Percentiles rank a stretch among this genome's conserved stretches.
phyloP scores from a whole-genome alignment of 2,797 vertebrate species.

The Lepidocolaptes lacrymiger region DNA sequence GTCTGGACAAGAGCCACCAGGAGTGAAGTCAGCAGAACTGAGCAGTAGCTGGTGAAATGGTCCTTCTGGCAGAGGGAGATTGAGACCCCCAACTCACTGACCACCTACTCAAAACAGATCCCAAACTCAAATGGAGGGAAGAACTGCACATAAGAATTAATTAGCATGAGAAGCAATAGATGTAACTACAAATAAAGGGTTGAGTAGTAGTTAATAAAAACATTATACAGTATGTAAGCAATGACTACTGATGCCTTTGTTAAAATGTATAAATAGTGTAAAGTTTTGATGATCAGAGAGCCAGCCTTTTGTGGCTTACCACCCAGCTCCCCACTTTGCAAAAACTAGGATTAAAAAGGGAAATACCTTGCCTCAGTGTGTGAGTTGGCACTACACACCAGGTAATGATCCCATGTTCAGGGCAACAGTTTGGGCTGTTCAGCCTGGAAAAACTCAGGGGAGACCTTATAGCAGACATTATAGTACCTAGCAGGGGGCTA shows the following conservation, averaged over 20 bases:
- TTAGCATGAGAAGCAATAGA: not conserved
- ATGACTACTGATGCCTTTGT: not conserved
- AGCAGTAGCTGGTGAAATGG: not conserved
- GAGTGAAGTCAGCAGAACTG: not conserved
- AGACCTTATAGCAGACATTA: not conserved
- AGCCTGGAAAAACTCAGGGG: not conserved
- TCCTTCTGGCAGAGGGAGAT: not conserved
- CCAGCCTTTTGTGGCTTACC: not conserved
- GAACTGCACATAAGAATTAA: accelerated
- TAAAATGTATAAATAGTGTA: not conserved
- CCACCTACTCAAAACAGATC: not conserved
- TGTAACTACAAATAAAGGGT: not conserved
- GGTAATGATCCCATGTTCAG: not conserved
- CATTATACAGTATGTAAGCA: not conserved
- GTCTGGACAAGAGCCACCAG: not conserved
- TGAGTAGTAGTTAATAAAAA: not conserved
- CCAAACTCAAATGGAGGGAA: not conserved
- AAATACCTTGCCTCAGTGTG: not conserved
- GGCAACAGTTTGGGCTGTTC: not conserved
- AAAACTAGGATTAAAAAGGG: not conserved
- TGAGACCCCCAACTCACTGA: not conserved
- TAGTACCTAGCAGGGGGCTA: not conserved
- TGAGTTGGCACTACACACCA: not conserved
- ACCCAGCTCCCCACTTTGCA: not conserved
- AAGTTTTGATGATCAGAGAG: not conserved